These are phyloP conservation scores for Lottia gigantea DNA, from an alignment of 2,888 invertebrate species.

Conservation along the genomic window DNA sequence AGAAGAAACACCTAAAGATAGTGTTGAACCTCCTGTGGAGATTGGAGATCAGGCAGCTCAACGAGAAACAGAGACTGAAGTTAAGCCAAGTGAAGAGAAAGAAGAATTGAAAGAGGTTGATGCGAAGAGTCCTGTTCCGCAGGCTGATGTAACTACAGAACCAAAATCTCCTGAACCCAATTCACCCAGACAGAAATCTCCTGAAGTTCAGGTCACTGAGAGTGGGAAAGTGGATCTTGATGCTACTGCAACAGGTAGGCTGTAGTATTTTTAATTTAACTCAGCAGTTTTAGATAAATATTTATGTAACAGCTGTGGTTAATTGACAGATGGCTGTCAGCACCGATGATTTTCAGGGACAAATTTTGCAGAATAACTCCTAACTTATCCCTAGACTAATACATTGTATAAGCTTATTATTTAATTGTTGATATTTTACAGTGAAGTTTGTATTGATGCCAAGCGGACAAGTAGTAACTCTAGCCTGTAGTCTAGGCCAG, in stretches of 20 bases:
- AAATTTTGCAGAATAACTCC: no score
- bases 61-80: conserved; percentile 18
- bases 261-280: no score
- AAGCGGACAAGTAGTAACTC: conserved; percentile 64
- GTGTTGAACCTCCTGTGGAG: not conserved
- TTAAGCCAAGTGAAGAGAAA: conserved; percentile 11
- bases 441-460: conserved; percentile 68
- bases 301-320: no score
- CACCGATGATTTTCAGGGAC: no score
- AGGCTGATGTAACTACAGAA: conserved; percentile 23
- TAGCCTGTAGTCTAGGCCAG: conserved; percentile 63
- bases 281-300: no score
- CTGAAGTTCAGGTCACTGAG: not conserved
- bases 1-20: conserved; percentile 23
- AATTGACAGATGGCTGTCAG: no score
- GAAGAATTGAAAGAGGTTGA: conserved; percentile 22
- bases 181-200: no score
- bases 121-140: conserved; percentile 16
- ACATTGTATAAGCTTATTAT: no score
- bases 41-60: conserved; percentile 18
- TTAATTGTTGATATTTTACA: conserved; percentile 38
- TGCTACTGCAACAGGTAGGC: conserved; percentile 22
- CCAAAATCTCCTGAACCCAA: conserved; percentile 17
- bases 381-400: no score
- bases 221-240: conserved; percentile 8